Percentiles rank a stretch among this genome's conserved stretches.
Evolutionary conservation across 92 coral and sea anemone genomes (phyloP).

Genomic region (Desmophyllum pertusum): DNA sequence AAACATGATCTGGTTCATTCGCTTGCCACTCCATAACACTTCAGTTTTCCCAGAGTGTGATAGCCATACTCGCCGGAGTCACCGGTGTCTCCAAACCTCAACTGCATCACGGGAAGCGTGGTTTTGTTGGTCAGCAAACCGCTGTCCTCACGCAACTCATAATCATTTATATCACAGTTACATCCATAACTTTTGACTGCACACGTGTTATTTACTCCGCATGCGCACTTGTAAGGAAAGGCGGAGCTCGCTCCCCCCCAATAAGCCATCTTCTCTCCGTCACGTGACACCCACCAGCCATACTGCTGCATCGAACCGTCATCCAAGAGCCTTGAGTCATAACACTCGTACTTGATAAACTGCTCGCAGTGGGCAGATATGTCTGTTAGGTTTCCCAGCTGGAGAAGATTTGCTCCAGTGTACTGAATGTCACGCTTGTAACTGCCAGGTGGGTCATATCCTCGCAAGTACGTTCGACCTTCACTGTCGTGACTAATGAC

Average conservation of each 20-base stretch:
- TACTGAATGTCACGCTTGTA: neutral
- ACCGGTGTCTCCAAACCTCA: constrained; percentile 55
- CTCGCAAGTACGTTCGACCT: neutral
- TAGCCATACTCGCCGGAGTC: constrained; percentile 4
- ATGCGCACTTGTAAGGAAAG: constrained; percentile 5
- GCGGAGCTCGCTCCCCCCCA: constrained; percentile 23
- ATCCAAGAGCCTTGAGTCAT: neutral
- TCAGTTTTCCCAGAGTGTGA: constrained; percentile 58
- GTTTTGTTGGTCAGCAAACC: constrained; percentile 48
- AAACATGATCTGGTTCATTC: too few species aligned
- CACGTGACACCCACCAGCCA: constrained; percentile 55
- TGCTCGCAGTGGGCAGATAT: neutral
- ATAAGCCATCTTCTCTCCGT: constrained; percentile 21
- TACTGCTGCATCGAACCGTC: neutral
- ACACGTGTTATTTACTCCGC: neutral
- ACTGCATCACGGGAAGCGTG: constrained; percentile 47
- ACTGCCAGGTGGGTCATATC: neutral
- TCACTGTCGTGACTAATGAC: constrained; percentile 28
- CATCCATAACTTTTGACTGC: neutral
- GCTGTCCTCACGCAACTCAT: constrained; percentile 46
- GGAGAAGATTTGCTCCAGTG: neutral
- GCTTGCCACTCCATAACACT: constrained; percentile 23
- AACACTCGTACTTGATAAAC: constrained; percentile 22
- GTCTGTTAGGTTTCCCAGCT: neutral
- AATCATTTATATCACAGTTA: constrained; percentile 29